Evolutionary conservation across 2,888 invertebrate species (phyloP).

Genomic region (Pteria penguin): DNA sequence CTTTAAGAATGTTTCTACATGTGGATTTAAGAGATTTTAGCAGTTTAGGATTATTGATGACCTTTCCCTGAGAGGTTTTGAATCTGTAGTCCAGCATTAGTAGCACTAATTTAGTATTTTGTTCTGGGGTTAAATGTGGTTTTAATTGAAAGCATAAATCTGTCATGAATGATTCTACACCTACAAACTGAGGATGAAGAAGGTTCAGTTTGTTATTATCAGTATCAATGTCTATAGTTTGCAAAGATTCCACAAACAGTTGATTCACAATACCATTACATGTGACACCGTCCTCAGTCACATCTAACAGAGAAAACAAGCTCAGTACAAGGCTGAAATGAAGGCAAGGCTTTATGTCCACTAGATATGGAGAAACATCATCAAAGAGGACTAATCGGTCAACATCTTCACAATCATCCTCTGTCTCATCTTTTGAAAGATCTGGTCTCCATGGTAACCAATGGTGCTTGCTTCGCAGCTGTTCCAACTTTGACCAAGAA

Average conservation of each 20-base stretch:
- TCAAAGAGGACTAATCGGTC: slow-evolving; percentile 79
- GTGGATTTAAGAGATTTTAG: background rate
- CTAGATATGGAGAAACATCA: slow-evolving; percentile 74
- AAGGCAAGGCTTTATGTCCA: slow-evolving; percentile 50
- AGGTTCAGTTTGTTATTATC: background rate
- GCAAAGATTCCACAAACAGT: background rate
- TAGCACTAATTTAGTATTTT: background rate
- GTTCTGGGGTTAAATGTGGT: background rate
- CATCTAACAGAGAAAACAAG: slow-evolving; percentile 45
- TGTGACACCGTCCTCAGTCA: background rate
- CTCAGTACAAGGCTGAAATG: slow-evolving; percentile 37
- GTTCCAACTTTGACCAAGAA: slow-evolving; percentile 79
- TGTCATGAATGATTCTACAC: background rate
- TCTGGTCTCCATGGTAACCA: slow-evolving; percentile 80
- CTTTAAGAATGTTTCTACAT: slow-evolving; percentile 64
- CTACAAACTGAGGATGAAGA: background rate
- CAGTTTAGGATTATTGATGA: background rate
- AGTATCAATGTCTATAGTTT: background rate
- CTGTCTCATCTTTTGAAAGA: slow-evolving; percentile 64
- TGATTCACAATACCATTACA: background rate
- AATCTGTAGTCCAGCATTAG: background rate
- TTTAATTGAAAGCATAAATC: background rate
- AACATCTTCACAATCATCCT: slow-evolving; percentile 80
- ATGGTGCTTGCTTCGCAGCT: slow-evolving; percentile 71
- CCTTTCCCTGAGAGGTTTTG: background rate